A percentile compares a stretch with the other conserved stretches of the same genome.
Conservation (phyloP, 2,113 vertebrate species). For the Narcine bancroftii region DNA sequence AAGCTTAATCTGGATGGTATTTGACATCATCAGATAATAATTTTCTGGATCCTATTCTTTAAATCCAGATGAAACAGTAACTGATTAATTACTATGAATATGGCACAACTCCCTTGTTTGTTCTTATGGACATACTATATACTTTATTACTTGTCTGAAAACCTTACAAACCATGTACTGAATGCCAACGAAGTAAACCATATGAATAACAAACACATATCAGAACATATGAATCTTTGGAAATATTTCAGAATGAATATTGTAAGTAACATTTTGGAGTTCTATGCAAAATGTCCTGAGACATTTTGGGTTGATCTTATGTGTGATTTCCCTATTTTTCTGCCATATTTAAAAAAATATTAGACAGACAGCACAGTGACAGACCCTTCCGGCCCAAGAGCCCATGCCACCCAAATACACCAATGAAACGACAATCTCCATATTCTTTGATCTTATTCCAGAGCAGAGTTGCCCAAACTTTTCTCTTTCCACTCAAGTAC, state of each 20-base stretch:
- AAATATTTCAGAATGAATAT: not conserved
- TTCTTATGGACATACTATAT: not conserved
- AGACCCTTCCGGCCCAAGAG: too few species aligned
- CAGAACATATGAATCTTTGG: conserved; percentile 4
- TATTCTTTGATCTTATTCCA: too few species aligned
- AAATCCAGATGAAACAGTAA: conserved; percentile 25
- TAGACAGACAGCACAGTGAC: too few species aligned
- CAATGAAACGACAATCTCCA: too few species aligned
- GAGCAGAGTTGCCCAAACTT: too few species aligned
- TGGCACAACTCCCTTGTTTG: not conserved
- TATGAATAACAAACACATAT: not conserved
- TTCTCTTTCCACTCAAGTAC: too few species aligned
- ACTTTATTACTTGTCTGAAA: not conserved
- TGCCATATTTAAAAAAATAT: too few species aligned
- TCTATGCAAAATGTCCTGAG: not conserved
- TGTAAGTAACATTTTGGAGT: not conserved
- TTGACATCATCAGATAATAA: not conserved
- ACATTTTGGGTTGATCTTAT: not conserved
- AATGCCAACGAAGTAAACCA: not conserved
- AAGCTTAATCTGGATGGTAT: conserved; percentile 7
- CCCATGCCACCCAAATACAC: too few species aligned
- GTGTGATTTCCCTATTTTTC: not conserved
- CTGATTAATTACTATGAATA: not conserved
- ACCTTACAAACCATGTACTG: not conserved
- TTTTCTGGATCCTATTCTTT: conserved; percentile 21